Evolutionary conservation across 1,140 invertebrate species (phyloP), one percentile per base, ranked within the genome.

Genomic region (Drosophila pseudoananassae): DNA sequence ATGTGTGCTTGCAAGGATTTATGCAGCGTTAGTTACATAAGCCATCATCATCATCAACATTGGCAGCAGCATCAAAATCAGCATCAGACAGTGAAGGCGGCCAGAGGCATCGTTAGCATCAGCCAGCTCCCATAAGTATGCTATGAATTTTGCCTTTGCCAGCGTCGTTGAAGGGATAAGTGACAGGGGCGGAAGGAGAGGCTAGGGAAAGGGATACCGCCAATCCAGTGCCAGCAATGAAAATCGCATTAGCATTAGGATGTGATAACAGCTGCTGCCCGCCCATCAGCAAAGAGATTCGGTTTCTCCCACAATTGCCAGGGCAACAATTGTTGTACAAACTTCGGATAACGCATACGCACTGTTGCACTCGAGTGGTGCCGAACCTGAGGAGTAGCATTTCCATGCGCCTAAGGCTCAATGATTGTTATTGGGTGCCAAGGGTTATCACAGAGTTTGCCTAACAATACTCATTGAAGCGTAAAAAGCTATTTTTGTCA

Each of bases 21-120:
- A 87, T 87, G 83, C 83, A 87, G 83, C 83, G 79, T 76, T 88
- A 88, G 83, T 87, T 87, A 87, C 83, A 87, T 87, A 87, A 87
- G 83, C 77, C 81, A 87, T 83, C 83, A 73, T 58, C 83, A 88
- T 82, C 74, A 71, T 65, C 74, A 82, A 55, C 69, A 76, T 56
- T 60, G 56, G 45, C 59, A 61, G 58, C 46, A 52, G 36, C 15
- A 38, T 25, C 33, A 46, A 20, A 15, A 46, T 40, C 12, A 23
- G 60, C 52, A 63, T 17, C 38, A 50, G 56, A 38, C 70, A 60
- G 46, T 43, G 60, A 69, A 68, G 23, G 55, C 49, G 50, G 56
- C 54, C 77, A 71, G n/a, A 51, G 65, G 51, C 51, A 53, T 72
- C 74, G 66, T 78, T 72, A 78, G 51, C 66, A 36, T 45, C 17